These are phyloP conservation scores for Aegypius monachus DNA, from an alignment of 2,113 vertebrate genomes.

Conservation along the genomic window DNA sequence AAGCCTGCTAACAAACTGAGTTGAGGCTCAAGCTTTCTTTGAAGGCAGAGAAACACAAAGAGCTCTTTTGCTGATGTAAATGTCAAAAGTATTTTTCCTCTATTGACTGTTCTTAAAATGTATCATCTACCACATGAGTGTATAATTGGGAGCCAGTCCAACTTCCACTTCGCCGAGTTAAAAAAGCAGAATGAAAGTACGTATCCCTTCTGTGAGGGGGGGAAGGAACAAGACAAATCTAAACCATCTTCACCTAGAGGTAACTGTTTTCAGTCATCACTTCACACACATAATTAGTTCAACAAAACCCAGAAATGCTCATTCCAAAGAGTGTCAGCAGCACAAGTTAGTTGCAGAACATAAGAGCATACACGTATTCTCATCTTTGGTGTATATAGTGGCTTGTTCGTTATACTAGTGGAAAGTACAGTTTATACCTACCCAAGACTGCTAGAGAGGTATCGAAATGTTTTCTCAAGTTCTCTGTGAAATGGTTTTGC, in stretches of 20 bases:
- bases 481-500: neutral
- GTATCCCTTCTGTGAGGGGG: neutral
- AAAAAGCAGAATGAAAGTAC: neutral
- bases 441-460: neutral
- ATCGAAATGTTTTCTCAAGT: accelerated
- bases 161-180: neutral
- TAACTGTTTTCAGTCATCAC: neutral
- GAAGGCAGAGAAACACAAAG: neutral
- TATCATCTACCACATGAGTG: neutral
- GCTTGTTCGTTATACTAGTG: neutral
- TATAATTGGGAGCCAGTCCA: neutral
- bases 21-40: neutral
- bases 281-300: neutral
- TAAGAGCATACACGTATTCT: accelerated
- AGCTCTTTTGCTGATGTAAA: neutral
- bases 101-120: neutral
- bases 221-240: neutral
- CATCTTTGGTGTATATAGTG: neutral
- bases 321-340: neutral
- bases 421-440: neutral
- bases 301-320: neutral
- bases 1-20: neutral
- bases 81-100: neutral
- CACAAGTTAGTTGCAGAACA: neutral
- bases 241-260: neutral